Evolutionary conservation across 2,888 invertebrate genomes (phyloP), one percentile per base, ranked within the genome.

Genomic region (Xestia c-nigrum): DNA sequence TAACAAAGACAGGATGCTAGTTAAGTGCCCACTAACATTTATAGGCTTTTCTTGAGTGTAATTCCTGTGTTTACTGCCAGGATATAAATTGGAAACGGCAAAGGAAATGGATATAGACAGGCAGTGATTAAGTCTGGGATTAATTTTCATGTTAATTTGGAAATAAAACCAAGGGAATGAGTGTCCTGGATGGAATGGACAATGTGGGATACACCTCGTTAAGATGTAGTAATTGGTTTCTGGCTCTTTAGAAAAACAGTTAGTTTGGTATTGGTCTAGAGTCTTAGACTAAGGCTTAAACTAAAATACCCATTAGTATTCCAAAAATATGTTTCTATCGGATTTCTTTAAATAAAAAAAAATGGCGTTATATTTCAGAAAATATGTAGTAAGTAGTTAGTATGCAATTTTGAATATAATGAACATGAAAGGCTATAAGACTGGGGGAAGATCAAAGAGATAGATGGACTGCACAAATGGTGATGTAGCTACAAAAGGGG

Each of bases 21-120:
- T 87, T 86, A 82, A 88, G 78, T 86, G 76, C 72, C 88, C 80
- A 88, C 87, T 84, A 87, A 87, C 87, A 84, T 87, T 87, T 81
- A 87, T 85, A 82, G 83, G 77, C 65, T 72, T 83, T 85, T 88
- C 85, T 88, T 82, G 75, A 72, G 68, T 43, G 82, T 78, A 68
- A 84, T 85, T 78, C 57, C 72, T 72, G 46, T 68, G 84, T 85
- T 84, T 73, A 84, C 68, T 59, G 73, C 85, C 82, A 57, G 61
- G 46, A 82, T 78, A 84, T 84, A 85, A 85, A 78, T 85, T 82
- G 73, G 50, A n/a, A 78, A 76, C 59, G 75, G 55, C 61, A 43
- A 5, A 81, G 21, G 67, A 21, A 75, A 81, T 78, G 72, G 74
- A 78, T 75, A 78, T 72, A 69, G 59, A 70, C 52, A 73, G 59